These are phyloP conservation scores for Zaprionus lachaisei DNA, from an alignment of 1,140 invertebrate species.

Conservation along the genomic window DNA sequence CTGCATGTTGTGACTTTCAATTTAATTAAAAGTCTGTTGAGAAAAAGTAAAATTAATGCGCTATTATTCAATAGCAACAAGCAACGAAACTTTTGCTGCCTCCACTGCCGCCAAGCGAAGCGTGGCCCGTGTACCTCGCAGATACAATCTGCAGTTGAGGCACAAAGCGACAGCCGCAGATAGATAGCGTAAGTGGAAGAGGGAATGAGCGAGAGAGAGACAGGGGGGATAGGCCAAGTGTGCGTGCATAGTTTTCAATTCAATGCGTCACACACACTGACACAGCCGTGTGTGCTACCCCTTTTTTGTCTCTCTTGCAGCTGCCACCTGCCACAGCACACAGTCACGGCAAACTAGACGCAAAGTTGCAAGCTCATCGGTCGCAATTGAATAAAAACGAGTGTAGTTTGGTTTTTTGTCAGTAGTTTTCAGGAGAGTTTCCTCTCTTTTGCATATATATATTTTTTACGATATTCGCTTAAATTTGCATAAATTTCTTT, in stretches of 20 bases:
- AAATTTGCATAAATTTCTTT: conserved; percentile 73
- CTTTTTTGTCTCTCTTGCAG: conserved; percentile 22
- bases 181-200: neutral
- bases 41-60: conserved; percentile 58
- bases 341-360: conserved; percentile 32
- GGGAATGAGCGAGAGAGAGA: neutral
- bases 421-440: conserved; percentile 52
- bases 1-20: conserved; percentile 57
- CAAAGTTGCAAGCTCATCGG: conserved; percentile 57
- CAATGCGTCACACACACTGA: conserved; percentile 37
- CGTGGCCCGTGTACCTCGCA: conserved; percentile 35
- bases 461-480: conserved; percentile 60
- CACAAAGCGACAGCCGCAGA: conserved; percentile 13
- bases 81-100: conserved; percentile 47
- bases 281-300: conserved; percentile 11
- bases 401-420: conserved; percentile 18
- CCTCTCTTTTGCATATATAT: conserved; percentile 50
- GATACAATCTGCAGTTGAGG: conserved; percentile 28
- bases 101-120: conserved; percentile 43
- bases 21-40: conserved; percentile 59
- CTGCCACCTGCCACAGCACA: conserved; percentile 38
- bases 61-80: conserved; percentile 58
- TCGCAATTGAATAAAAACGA: conserved; percentile 29
- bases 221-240: neutral
- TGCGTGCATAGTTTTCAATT: conserved; percentile 59